Evolutionary conservation across 2,113 vertebrate species (phyloP).

Genomic region (Anguilla rostrata): DNA sequence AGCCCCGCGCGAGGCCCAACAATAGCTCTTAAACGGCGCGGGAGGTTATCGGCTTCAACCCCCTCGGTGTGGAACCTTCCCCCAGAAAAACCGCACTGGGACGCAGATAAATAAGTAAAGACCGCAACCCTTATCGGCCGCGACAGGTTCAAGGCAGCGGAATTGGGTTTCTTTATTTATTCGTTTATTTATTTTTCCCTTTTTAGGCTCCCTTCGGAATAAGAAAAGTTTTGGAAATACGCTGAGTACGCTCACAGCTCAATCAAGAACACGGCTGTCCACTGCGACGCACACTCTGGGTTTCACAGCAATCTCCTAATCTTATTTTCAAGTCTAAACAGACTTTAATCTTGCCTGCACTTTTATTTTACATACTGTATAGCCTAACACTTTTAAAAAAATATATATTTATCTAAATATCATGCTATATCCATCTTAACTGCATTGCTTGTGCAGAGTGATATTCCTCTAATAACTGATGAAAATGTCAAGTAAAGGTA

Average conservation of each 20-base stretch:
- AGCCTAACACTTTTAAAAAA: too few relatives aligned
- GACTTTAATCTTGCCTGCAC: too few relatives aligned
- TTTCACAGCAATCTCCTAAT: not conserved
- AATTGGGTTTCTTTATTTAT: not conserved
- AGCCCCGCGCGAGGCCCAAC: conserved; percentile 57
- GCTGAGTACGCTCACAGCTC: not conserved
- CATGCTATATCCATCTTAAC: too few relatives aligned
- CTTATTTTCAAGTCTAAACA: not conserved
- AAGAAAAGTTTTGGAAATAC: conserved; percentile 34
- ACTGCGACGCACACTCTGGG: not conserved
- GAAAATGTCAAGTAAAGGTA: too few relatives aligned
- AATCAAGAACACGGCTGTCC: not conserved
- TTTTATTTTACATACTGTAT: too few relatives aligned
- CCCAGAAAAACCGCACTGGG: conserved; percentile 49
- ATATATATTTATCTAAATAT: too few relatives aligned
- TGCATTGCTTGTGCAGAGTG: too few relatives aligned
- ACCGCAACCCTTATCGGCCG: conserved; percentile 50
- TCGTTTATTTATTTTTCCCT: conserved; percentile 51
- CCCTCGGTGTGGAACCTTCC: conserved; percentile 55
- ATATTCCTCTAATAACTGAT: too few relatives aligned
- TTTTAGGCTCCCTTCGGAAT: conserved; percentile 35
- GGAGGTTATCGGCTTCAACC: conserved; percentile 66
- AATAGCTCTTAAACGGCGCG: conserved; percentile 50
- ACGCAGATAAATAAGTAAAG: conserved; percentile 44
- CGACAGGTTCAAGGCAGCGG: conserved; percentile 57